phyloP scores from a whole-genome alignment of 2,113 vertebrate genomes.

The Syngnathus floridae region DNA sequence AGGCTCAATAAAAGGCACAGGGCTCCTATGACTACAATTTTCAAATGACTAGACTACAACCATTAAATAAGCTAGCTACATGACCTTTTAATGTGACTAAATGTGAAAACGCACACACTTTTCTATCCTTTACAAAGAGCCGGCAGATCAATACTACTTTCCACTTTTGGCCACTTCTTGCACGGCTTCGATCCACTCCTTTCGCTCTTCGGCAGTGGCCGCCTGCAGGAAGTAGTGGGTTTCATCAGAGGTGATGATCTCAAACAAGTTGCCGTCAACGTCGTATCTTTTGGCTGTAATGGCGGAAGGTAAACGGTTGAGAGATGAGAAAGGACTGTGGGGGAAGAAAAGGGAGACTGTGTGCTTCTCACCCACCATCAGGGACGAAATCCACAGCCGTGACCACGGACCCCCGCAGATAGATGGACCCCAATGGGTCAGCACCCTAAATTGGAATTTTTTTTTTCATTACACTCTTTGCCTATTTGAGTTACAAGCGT shows the following conservation, averaged over 20 bases:
- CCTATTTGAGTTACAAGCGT: not conserved
- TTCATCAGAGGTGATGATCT: slow-evolving; percentile 95
- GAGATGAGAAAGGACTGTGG: not conserved
- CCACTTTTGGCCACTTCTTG: slow-evolving; percentile 82
- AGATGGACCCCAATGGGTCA: slow-evolving; percentile 84
- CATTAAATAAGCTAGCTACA: not conserved
- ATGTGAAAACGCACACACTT: not conserved
- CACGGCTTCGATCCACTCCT: slow-evolving; percentile 91
- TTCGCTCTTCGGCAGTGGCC: slow-evolving; percentile 80
- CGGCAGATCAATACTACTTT: slow-evolving; percentile 66
- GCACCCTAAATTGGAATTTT: slow-evolving; percentile 62
- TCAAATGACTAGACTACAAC: not conserved
- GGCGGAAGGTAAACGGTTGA: not conserved
- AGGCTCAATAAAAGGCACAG: not conserved
- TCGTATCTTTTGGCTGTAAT: slow-evolving; percentile 80
- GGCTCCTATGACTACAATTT: not conserved
- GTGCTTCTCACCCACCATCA: slow-evolving; percentile 74
- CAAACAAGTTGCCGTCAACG: slow-evolving; percentile 85
- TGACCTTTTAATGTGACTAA: not conserved
- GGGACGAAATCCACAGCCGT: slow-evolving; percentile 83
- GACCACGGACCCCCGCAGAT: slow-evolving; percentile 85
- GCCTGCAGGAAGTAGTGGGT: slow-evolving; percentile 89
- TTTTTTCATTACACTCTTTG: not conserved
- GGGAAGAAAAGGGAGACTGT: not conserved
- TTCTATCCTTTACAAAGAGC: not conserved